These are phyloP conservation scores for Eupithecia inturbata DNA, from an alignment of 2,888 invertebrate species.

Conservation along the genomic window DNA sequence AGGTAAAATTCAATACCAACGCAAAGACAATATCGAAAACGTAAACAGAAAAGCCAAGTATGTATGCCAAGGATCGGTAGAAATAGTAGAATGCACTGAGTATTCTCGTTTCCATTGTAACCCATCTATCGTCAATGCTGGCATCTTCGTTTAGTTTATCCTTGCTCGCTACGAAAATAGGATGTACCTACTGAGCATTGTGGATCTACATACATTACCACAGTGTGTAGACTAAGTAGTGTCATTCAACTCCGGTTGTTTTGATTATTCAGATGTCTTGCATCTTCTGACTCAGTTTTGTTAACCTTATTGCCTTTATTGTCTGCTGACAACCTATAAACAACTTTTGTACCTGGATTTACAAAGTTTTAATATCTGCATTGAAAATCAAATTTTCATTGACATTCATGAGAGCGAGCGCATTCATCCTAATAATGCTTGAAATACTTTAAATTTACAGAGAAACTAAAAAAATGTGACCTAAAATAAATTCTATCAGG, in stretches of 20 bases:
- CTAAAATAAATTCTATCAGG: neutral
- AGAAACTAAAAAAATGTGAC: neutral
- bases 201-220: neutral
- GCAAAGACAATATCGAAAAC: conserved; percentile 25
- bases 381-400: neutral
- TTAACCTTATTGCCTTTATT: conserved; percentile 16
- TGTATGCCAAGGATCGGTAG: conserved; percentile 57
- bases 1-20: conserved; percentile 4
- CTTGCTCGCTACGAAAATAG: conserved; percentile 32
- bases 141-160: conserved; percentile 21
- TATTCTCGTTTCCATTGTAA: conserved; percentile 37
- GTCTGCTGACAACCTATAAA: neutral
- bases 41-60: conserved; percentile 40
- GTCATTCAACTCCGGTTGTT: conserved; percentile 37
- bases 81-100: conserved; percentile 49
- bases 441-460: neutral
- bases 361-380: neutral
- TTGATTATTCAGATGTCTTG: conserved; percentile 23
- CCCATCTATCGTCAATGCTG: conserved; percentile 23
- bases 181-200: conserved; percentile 15
- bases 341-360: neutral
- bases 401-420: neutral
- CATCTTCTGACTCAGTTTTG: conserved; percentile 9
- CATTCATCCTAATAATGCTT: neutral
- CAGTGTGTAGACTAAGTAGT: conserved; percentile 21